A percentile compares a stretch with the other conserved stretches of the same genome.
Conservation (phyloP, 2,888 invertebrate species). For the Invenusta paracnida region DNA sequence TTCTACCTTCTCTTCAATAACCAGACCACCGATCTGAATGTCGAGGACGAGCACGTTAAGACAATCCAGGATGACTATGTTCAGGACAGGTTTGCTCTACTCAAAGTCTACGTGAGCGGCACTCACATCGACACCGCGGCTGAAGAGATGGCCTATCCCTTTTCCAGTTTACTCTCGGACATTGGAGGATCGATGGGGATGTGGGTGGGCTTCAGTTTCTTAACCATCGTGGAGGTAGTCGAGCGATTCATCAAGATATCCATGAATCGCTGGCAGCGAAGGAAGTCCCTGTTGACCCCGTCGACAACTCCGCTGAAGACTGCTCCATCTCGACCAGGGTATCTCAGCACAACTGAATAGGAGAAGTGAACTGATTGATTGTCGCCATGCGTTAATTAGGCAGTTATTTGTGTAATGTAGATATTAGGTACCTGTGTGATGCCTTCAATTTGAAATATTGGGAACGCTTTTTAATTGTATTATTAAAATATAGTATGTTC, state of each 20-base stretch:
- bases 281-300: not conserved
- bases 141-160: slow-evolving; percentile 8
- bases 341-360: not conserved
- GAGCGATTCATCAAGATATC: not conserved
- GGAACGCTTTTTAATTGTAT: too few relatives aligned
- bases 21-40: too few relatives aligned
- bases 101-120: slow-evolving; percentile 20
- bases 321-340: not conserved
- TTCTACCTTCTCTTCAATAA: not conserved
- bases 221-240: slow-evolving; percentile 23
- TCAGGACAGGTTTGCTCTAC: slow-evolving; percentile 18
- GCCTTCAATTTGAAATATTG: too few relatives aligned
- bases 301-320: not conserved
- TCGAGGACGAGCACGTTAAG: too few relatives aligned
- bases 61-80: too few relatives aligned
- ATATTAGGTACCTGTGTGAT: too few relatives aligned
- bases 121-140: not conserved
- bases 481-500: too few relatives aligned
- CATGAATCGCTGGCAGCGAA: not conserved
- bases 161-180: slow-evolving; percentile 18
- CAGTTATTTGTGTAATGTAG: too few relatives aligned
- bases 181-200: slow-evolving; percentile 38
- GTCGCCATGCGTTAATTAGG: too few relatives aligned
- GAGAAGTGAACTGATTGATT: too few relatives aligned
- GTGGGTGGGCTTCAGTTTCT: slow-evolving; percentile 38